A percentile compares a stretch with the other conserved stretches of the same genome.
These are phyloP conservation scores for Myiagra hebetior DNA, from an alignment of 2,113 vertebrate species.

Conservation along the genomic window DNA sequence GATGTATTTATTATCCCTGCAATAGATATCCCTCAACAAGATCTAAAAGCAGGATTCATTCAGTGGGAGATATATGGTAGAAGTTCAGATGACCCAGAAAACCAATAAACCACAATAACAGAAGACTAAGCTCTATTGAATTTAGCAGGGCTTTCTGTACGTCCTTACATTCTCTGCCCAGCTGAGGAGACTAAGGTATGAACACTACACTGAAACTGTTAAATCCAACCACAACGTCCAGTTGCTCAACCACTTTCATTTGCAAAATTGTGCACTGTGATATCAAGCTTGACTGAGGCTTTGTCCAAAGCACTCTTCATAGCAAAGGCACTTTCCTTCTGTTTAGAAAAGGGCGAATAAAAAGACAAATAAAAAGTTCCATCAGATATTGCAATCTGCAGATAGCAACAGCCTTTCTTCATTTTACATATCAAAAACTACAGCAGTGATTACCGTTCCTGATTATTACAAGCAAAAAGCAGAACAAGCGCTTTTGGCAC, in stretches of 20 bases:
- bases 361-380: neutral
- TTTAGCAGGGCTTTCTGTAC: neutral
- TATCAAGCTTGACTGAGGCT: neutral
- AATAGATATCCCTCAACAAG: neutral
- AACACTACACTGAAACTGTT: neutral
- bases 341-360: neutral
- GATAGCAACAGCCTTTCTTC: neutral
- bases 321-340: neutral
- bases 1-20: neutral
- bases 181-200: neutral
- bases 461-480: conserved; percentile 15
- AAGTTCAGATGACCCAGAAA: neutral
- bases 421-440: conserved; percentile 15
- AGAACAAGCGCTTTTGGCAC: neutral
- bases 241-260: neutral
- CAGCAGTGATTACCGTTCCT: neutral
- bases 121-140: neutral
- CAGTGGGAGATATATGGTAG: neutral
- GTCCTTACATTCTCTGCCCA: neutral
- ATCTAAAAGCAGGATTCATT: neutral
- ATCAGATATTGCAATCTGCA: neutral
- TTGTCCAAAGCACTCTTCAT: neutral
- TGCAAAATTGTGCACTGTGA: neutral
- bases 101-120: neutral
- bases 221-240: neutral